Percentiles rank a stretch among this genome's conserved stretches.
These are phyloP conservation scores for Ianthella basta DNA, from an alignment of 37 sponge, comb jelly and placozoan species.

Conservation along the genomic window DNA sequence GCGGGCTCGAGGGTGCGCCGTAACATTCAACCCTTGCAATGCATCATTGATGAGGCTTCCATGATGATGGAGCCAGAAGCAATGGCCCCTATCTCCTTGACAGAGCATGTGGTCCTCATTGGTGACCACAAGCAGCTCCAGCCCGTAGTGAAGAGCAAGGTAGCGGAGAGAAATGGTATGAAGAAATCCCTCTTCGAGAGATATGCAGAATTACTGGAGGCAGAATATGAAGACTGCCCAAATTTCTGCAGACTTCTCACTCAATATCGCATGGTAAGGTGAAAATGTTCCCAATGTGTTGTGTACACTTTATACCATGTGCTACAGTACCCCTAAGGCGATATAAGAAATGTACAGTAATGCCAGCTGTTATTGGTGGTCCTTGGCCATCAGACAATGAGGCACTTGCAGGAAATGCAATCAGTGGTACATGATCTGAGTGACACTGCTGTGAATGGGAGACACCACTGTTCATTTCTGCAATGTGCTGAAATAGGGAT, in stretches of 20 bases:
- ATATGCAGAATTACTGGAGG: conserved; percentile 47
- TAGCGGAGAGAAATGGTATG: conserved; percentile 53
- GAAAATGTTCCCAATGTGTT: too few relatives aligned
- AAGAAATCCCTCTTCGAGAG: conserved; percentile 72
- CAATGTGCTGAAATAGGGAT: too few relatives aligned
- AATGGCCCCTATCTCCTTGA: conserved; percentile 60
- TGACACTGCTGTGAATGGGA: too few relatives aligned
- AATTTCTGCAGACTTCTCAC: conserved; percentile 10
- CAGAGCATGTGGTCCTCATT: conserved; percentile 68
- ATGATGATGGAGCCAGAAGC: conserved; percentile 77
- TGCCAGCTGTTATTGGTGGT: too few relatives aligned
- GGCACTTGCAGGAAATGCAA: too few relatives aligned
- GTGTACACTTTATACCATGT: too few relatives aligned
- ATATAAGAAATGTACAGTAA: too few relatives aligned
- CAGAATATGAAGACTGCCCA: background rate
- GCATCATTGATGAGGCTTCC: conserved; percentile 80
- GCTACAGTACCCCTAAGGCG: too few relatives aligned
- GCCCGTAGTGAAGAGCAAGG: conserved; percentile 6
- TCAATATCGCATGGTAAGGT: conserved; percentile 83
- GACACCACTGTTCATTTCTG: too few relatives aligned
- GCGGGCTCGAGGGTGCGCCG: conserved; percentile 36
- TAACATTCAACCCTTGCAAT: conserved; percentile 36
- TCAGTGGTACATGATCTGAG: too few relatives aligned
- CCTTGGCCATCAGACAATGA: too few relatives aligned
- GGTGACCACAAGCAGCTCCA: conserved; percentile 79